These are phyloP conservation scores for Sphinx pinastri DNA, from an alignment of 2,888 invertebrate genomes.

Conservation along the genomic window DNA sequence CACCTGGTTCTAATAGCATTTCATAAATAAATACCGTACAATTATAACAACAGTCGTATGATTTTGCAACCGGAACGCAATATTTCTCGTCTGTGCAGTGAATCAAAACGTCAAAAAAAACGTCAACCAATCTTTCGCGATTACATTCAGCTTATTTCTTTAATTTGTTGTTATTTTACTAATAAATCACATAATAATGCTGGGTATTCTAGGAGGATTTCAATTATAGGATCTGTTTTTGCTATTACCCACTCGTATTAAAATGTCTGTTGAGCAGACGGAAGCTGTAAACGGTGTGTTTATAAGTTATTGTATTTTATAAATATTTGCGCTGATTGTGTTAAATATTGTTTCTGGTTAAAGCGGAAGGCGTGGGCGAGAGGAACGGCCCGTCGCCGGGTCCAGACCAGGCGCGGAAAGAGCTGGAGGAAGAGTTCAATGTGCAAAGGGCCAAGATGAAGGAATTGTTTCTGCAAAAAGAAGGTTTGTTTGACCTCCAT, in stretches of 20 bases:
- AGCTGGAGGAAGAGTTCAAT: slow-evolving; percentile 94
- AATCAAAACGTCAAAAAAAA: slow-evolving; percentile 41
- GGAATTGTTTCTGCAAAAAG: slow-evolving; percentile 96
- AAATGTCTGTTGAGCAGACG: slow-evolving; percentile 65
- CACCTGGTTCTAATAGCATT: too few species aligned
- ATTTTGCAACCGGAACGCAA: too few species aligned
- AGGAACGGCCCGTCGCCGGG: slow-evolving; percentile 50
- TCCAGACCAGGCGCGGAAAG: slow-evolving; percentile 60
- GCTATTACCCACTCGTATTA: background rate
- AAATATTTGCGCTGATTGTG: slow-evolving; percentile 56
- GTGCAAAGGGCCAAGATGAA: slow-evolving; percentile 96
- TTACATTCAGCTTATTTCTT: slow-evolving; percentile 40
- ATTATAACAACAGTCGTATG: too few species aligned
- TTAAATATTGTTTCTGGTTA: slow-evolving; percentile 75
- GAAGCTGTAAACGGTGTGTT: slow-evolving; percentile 70
- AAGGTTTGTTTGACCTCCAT: slow-evolving; percentile 85
- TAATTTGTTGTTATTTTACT: slow-evolving; percentile 33
- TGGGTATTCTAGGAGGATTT: slow-evolving; percentile 24
- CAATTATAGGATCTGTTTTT: slow-evolving; percentile 12
- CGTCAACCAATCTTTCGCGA: slow-evolving; percentile 48
- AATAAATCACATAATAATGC: slow-evolving; percentile 31
- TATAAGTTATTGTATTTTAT: slow-evolving; percentile 48
- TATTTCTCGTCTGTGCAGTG: background rate
- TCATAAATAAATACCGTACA: too few species aligned
- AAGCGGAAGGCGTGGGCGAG: slow-evolving; percentile 66